A percentile compares a stretch with the other conserved stretches of the same genome.
phyloP scores from a whole-genome alignment of 92 coral and sea anemone genomes.

The Pocillopora meandrina region DNA sequence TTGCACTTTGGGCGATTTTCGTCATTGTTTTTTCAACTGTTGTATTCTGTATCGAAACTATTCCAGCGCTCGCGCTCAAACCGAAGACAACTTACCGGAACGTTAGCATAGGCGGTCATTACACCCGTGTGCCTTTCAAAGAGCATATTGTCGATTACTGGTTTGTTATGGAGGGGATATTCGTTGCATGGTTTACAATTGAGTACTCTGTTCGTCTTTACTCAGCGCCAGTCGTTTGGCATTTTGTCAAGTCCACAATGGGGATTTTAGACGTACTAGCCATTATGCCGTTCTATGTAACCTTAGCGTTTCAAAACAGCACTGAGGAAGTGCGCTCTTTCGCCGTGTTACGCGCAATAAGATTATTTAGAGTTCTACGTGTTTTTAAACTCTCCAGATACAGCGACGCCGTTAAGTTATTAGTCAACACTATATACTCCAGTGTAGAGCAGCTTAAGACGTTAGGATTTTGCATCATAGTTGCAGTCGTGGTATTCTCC shows the following conservation, averaged over 20 bases:
- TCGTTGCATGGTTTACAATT: constrained; percentile 82
- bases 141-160: constrained; percentile 47
- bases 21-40: constrained; percentile 76
- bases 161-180: constrained; percentile 75
- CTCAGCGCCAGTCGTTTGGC: constrained; percentile 62
- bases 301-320: constrained; percentile 64
- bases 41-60: constrained; percentile 83
- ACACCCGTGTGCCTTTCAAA: background rate
- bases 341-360: constrained; percentile 85
- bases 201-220: constrained; percentile 77
- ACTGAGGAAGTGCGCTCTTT: constrained; percentile 77
- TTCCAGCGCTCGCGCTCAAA: constrained; percentile 58
- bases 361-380: constrained; percentile 87
- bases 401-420: constrained; percentile 74
- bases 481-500: constrained; percentile 79
- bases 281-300: constrained; percentile 78
- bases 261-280: constrained; percentile 86
- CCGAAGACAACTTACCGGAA: background rate
- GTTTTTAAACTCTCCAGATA: constrained; percentile 93
- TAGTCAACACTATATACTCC: constrained; percentile 72
- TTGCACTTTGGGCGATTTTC: constrained; percentile 77
- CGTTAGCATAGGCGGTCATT: background rate
- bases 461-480: constrained; percentile 64
- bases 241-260: constrained; percentile 72
- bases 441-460: constrained; percentile 87